These are phyloP conservation scores for Galeruca laticollis DNA, from an alignment of 2,888 invertebrate species.

Conservation along the genomic window DNA sequence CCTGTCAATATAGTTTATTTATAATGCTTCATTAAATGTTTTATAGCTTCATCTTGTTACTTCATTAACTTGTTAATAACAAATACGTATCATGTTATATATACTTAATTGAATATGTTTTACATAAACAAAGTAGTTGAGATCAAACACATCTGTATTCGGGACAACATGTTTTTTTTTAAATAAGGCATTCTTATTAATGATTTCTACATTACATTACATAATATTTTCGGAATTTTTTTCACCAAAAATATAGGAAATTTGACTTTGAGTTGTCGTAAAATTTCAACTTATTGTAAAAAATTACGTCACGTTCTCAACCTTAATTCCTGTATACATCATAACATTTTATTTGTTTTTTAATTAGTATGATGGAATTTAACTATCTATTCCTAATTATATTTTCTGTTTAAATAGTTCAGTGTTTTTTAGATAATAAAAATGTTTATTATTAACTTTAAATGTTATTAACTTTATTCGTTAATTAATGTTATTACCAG, in stretches of 20 bases:
- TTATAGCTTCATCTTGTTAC: neutral
- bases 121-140: slow-evolving; percentile 10
- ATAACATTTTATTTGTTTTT: neutral
- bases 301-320: neutral
- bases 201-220: neutral
- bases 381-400: neutral
- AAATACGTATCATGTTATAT: neutral
- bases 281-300: neutral
- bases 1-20: neutral
- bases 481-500: neutral
- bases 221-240: neutral
- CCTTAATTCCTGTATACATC: neutral
- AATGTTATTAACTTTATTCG: neutral
- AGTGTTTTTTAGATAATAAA: neutral
- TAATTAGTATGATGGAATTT: neutral
- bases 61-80: neutral
- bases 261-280: neutral
- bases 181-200: neutral
- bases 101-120: neutral
- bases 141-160: slow-evolving; percentile 4
- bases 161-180: slow-evolving; percentile 3
- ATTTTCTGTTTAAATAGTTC: neutral
- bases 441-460: too few relatives aligned
- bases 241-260: neutral
- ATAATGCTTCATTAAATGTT: neutral